Conservation (phyloP, 2,113 vertebrate species). For the Phycodurus eques region DNA sequence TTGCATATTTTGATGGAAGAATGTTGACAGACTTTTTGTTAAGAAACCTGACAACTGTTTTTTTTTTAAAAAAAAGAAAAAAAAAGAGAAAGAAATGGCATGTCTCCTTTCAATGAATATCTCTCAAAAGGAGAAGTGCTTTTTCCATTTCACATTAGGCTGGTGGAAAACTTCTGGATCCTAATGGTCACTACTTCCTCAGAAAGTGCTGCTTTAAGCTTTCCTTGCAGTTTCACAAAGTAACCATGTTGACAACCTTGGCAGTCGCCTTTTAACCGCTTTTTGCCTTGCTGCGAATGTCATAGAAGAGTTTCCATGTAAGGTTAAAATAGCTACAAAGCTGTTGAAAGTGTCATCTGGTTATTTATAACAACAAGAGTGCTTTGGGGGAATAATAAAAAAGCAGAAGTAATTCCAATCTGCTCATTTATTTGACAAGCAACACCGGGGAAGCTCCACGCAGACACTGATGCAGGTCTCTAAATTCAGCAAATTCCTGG, state of each 20-base stretch:
- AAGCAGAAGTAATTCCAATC: slow-evolving; percentile 2
- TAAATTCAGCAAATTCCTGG: slow-evolving; percentile 38
- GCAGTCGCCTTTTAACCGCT: background rate
- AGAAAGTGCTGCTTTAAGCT: slow-evolving; percentile 15
- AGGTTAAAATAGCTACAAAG: background rate
- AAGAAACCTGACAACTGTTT: no score
- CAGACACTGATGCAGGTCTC: slow-evolving; percentile 7
- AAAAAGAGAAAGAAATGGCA: no score
- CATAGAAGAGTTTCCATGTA: background rate
- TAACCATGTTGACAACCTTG: background rate
- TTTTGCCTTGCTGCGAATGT: background rate
- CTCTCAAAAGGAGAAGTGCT: background rate
- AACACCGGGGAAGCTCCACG: slow-evolving; percentile 7
- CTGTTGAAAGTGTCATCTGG: background rate
- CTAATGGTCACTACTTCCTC: slow-evolving; percentile 1
- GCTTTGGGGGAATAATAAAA: background rate
- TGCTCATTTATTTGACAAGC: slow-evolving; percentile 26
- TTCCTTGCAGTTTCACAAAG: background rate
- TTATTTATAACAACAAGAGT: background rate
- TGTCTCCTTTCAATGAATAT: no score
- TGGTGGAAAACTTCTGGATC: background rate
- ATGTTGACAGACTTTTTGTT: no score
- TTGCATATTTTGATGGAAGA: no score
- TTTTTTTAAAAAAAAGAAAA: no score
- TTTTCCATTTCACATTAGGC: background rate